Evolutionary conservation across 2,888 invertebrate species (phyloP).

Genomic region (Campaea margaritaria): DNA sequence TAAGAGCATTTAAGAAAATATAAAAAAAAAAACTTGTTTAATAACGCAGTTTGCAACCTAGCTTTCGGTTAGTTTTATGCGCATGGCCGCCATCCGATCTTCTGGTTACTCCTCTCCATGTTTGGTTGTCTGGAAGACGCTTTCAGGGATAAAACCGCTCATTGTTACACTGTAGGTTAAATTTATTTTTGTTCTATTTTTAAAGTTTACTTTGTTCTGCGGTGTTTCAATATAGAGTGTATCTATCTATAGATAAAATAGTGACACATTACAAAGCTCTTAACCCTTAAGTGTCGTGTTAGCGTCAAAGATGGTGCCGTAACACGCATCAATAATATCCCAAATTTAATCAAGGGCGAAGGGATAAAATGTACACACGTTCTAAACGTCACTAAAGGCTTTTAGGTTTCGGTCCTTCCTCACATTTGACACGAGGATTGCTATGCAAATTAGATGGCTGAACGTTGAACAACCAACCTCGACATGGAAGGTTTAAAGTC

Average conservation of each 20-base stretch:
- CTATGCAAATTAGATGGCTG: slow-evolving; percentile 55
- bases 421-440: slow-evolving; percentile 55
- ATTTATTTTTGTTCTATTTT: too few relatives aligned
- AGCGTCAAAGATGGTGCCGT: slow-evolving; percentile 15
- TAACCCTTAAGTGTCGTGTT: slow-evolving; percentile 9
- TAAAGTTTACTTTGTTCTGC: too few relatives aligned
- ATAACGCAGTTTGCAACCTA: too few relatives aligned
- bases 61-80: too few relatives aligned
- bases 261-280: background rate
- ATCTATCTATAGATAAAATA: background rate
- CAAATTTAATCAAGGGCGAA: slow-evolving; percentile 43
- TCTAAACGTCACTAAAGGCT: slow-evolving; percentile 53
- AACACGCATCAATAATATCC: slow-evolving; percentile 33
- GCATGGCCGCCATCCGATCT: too few relatives aligned
- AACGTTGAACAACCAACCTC: slow-evolving; percentile 30
- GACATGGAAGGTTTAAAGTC: slow-evolving; percentile 16
- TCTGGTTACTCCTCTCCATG: too few relatives aligned
- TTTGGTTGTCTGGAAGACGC: too few relatives aligned
- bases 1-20: too few relatives aligned
- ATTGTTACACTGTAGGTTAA: too few relatives aligned
- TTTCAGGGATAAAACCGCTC: too few relatives aligned
- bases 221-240: too few relatives aligned
- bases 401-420: slow-evolving; percentile 49
- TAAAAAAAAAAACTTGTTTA: too few relatives aligned
- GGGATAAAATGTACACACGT: slow-evolving; percentile 55